Evolutionary conservation across 2,797 vertebrate genomes (phyloP).

Genomic region (Hemitrygon akajei): DNA sequence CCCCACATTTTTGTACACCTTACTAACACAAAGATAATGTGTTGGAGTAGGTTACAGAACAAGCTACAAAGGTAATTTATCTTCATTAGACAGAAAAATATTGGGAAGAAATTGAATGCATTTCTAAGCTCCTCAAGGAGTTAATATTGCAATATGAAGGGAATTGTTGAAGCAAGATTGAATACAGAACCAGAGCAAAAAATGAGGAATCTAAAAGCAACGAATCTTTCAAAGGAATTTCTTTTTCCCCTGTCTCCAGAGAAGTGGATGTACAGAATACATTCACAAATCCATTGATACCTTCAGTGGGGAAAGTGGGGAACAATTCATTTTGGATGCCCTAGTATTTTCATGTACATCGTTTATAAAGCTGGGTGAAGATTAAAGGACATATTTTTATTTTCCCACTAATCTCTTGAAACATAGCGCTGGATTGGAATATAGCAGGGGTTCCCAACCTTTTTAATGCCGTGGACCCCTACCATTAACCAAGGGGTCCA

Average conservation of each 20-base stretch:
- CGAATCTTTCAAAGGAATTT: not conserved
- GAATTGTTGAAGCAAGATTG: not conserved
- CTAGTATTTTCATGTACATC: not conserved
- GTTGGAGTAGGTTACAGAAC: not conserved
- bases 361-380: not conserved
- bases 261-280: not conserved
- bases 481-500: no score
- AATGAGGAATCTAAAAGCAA: not conserved
- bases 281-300: not conserved
- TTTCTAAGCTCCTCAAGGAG: not conserved
- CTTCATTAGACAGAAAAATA: not conserved
- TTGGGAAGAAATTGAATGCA: not conserved
- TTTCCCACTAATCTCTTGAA: no score
- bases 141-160: not conserved
- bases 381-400: no score
- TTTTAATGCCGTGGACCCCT: no score
- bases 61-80: not conserved
- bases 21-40: not conserved
- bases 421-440: no score
- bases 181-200: not conserved
- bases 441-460: no score
- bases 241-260: not conserved
- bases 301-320: no score
- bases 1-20: not conserved
- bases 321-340: not conserved